Conservation (phyloP, 2,797 vertebrate species). For the Sylvia borin region DNA sequence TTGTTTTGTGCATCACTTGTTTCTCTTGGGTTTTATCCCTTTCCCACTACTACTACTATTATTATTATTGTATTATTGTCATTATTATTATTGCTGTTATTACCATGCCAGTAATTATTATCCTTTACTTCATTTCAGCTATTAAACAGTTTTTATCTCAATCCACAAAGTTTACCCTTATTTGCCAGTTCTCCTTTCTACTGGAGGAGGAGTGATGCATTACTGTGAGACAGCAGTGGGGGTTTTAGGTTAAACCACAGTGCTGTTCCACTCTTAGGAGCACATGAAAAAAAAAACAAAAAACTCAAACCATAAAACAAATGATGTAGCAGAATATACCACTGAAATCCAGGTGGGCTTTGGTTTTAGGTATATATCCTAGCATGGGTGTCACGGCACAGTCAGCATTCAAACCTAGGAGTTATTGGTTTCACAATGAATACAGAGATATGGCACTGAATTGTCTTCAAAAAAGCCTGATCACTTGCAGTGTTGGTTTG, state of each 20-base stretch:
- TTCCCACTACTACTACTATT: background rate
- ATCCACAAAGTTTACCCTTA: background rate
- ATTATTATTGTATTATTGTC: background rate
- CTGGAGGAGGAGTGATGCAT: rapidly evolving
- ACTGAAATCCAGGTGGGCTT: background rate
- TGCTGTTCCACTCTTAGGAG: background rate
- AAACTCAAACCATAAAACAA: background rate
- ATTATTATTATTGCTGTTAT: background rate
- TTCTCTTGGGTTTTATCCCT: background rate
- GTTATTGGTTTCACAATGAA: background rate
- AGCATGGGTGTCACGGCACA: background rate
- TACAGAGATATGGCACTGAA: background rate
- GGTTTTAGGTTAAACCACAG: background rate
- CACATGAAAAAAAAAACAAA: background rate
- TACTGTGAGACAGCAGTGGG: background rate
- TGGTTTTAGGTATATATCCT: background rate
- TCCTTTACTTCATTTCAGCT: background rate
- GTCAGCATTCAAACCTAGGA: background rate
- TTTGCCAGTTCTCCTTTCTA: background rate
- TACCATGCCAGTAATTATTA: background rate
- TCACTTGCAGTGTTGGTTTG: background rate
- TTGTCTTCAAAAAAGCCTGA: background rate
- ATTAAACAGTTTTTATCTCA: background rate
- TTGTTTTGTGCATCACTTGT: background rate
- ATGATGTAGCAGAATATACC: background rate